Evolutionary conservation across 2,113 vertebrate genomes (phyloP), one percentile per base, ranked within the genome.

Genomic region (Triplophysa dalaica): DNA sequence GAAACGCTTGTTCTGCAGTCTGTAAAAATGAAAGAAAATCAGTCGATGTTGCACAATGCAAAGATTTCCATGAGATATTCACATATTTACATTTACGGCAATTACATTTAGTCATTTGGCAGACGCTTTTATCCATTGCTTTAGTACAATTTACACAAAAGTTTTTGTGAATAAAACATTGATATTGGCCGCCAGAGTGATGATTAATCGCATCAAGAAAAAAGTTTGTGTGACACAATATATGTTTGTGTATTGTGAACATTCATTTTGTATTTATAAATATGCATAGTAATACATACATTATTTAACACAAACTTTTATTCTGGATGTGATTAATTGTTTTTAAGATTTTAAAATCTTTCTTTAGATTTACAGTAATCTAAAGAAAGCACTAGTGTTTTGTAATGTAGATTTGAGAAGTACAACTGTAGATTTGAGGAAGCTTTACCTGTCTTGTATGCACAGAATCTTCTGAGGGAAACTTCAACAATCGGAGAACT

Each of bases 401-500:
- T 21, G 4, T 58, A 58, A 22, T 26, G 22, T 24, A 69, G 5
- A 16, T 26, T 19, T 17, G 22, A 19, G 26, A 70, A 72, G 50
- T 21, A 14, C 2, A 4, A 64, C 0, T 1, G 13, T 41, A 14
- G n/a, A 84, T n/a, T 86, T 22, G 38, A 26, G 11, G 19, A 11
- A 68, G 24, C 16, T 89, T 88, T 94, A 96, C 95, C 94, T 95
- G 95, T 67, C 89, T 94, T 72, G 92, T 89, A 67, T 94, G 93
- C 75, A 92, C 91, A 1, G 90, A 90, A 80, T 92, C 91, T 78
- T 92, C 90, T 1, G 90, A 88, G 0, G 94, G 94, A 83, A 92
- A 97, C 89, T 99, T 99, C 87, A 98, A 89, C 66, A 99, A 94
- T 48, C 98, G 95, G 7, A 99, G 89, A 82, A 99, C 98, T 88